These are phyloP conservation scores for Monopis laevigella DNA, from an alignment of 2,888 invertebrate genomes.

Conservation along the genomic window DNA sequence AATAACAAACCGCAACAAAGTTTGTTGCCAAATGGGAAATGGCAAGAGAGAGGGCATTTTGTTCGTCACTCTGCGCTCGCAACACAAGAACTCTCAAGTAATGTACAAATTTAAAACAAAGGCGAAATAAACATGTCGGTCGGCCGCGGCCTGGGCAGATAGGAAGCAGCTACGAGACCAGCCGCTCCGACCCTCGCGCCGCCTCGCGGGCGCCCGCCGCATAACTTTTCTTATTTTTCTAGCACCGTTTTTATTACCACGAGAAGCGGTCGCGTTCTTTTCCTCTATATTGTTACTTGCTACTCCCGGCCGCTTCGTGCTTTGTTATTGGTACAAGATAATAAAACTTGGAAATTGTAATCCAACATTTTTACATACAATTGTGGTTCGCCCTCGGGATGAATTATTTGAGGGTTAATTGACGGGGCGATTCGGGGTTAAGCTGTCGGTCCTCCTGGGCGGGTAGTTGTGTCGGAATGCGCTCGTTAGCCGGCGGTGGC, in stretches of 20 bases:
- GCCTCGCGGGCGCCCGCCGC: slow-evolving; percentile 42
- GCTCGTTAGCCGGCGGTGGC: slow-evolving; percentile 51
- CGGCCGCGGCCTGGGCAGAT: slow-evolving; percentile 29
- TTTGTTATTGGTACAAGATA: slow-evolving; percentile 1
- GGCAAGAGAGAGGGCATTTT: background rate
- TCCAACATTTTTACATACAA: too few relatives aligned
- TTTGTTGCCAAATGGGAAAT: too few relatives aligned
- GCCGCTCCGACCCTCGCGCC: slow-evolving; percentile 26
- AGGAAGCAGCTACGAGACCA: slow-evolving; percentile 38
- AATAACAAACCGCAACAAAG: too few relatives aligned
- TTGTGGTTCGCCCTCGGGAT: too few relatives aligned
- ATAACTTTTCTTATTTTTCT: slow-evolving; percentile 57
- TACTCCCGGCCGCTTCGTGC: slow-evolving; percentile 1
- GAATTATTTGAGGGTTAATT: too few relatives aligned
- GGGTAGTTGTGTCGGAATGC: slow-evolving; percentile 18
- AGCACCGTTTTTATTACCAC: slow-evolving; percentile 44
- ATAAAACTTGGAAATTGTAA: too few relatives aligned
- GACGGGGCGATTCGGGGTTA: background rate
- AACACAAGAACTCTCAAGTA: slow-evolving; percentile 12
- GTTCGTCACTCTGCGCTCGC: background rate
- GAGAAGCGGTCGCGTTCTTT: slow-evolving; percentile 35
- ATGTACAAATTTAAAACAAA: slow-evolving; percentile 34
- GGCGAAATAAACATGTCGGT: slow-evolving; percentile 31
- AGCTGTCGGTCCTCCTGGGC: background rate
- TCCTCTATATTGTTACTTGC: slow-evolving; percentile 14